A percentile compares a stretch with the other conserved stretches of the same genome.
phyloP scores from a whole-genome alignment of 1,140 invertebrate genomes.

The Metopolophium dirhodum region DNA sequence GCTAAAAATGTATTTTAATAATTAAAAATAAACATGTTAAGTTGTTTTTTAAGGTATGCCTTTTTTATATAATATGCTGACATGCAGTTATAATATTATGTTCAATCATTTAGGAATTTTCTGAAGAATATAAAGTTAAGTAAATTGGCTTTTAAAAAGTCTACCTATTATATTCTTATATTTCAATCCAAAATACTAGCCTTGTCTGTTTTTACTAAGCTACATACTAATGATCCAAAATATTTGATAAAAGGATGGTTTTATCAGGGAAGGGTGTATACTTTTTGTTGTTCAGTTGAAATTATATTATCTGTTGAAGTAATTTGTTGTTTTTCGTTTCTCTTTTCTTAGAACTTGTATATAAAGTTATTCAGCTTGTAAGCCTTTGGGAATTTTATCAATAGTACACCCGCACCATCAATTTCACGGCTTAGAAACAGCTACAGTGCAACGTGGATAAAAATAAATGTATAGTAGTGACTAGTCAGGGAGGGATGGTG shows the following conservation, averaged over 20 bases:
- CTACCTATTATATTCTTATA: background rate
- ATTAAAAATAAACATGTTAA: too few species aligned
- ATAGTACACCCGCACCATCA: background rate
- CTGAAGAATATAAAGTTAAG: background rate
- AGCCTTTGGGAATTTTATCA: slow-evolving; percentile 10
- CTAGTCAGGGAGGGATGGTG: background rate
- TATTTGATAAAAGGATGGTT: background rate
- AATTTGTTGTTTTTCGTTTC: background rate
- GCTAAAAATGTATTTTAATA: too few species aligned
- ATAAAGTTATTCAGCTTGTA: background rate
- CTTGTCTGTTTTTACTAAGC: background rate
- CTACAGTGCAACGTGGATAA: background rate
- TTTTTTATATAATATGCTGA: too few species aligned
- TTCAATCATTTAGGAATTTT: background rate
- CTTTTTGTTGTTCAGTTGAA: background rate
- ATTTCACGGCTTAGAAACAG: background rate
- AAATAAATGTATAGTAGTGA: background rate
- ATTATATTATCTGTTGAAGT: background rate
- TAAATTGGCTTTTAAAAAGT: too few species aligned
- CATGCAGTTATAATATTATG: too few species aligned
- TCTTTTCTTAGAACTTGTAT: background rate
- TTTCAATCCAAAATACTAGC: background rate
- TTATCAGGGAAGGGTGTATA: background rate
- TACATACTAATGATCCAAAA: background rate
- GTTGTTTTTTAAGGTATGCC: too few species aligned